A percentile compares a stretch with the other conserved stretches of the same genome.
Conservation (phyloP, 2,113 vertebrate genomes). For the Athene noctua region DNA sequence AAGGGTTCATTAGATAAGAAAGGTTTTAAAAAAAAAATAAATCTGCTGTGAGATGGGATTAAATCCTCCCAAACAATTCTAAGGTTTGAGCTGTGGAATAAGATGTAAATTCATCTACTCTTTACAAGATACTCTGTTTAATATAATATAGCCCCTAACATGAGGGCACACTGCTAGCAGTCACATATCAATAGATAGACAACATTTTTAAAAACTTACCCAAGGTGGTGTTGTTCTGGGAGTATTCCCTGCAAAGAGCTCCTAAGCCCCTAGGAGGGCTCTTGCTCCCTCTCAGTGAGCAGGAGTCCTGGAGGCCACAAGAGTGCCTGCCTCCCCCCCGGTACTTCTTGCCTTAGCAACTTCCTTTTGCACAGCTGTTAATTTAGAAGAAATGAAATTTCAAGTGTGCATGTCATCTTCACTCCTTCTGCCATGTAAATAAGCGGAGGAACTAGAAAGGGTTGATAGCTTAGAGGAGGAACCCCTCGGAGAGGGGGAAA, state of each 20-base stretch:
- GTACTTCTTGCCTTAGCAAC: neutral
- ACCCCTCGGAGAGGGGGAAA: neutral
- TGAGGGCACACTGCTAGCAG: neutral
- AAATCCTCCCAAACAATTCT: neutral
- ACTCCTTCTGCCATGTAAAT: neutral
- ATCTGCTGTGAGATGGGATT: neutral
- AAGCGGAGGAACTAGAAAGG: neutral
- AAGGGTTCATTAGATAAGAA: neutral
- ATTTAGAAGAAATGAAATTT: neutral
- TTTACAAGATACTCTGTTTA: neutral
- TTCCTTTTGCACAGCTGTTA: neutral
- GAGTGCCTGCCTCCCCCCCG: neutral
- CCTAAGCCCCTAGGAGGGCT: neutral
- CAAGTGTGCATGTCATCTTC: neutral
- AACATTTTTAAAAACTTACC: neutral
- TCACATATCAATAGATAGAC: fast-evolving
- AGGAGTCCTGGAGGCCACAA: neutral
- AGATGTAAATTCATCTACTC: neutral
- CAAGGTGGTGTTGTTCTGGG: neutral
- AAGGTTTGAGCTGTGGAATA: neutral
- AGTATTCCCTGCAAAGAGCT: neutral
- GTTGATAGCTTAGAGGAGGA: neutral
- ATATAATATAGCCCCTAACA: too few species aligned
- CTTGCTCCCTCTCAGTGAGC: fast-evolving
- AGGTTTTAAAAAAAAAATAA: neutral